Percentiles rank a stretch among this genome's conserved stretches.
These are phyloP conservation scores for Harpagus bidentatus DNA, from an alignment of 2,113 vertebrate species.

Conservation along the genomic window DNA sequence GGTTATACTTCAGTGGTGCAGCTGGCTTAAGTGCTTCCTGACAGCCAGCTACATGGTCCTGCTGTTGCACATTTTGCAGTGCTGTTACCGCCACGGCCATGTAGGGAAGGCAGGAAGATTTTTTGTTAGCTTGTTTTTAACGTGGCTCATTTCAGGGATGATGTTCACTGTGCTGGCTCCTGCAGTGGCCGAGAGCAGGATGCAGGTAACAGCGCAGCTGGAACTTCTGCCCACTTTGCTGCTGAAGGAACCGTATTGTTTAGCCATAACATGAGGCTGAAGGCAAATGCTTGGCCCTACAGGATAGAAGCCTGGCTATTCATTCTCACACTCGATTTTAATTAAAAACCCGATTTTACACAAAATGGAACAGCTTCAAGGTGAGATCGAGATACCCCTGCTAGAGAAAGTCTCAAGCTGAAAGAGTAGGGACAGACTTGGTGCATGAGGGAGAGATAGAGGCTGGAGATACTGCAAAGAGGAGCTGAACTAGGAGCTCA, in stretches of 20 bases:
- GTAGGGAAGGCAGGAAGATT: background rate
- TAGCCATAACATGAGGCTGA: background rate
- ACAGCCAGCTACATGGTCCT: accelerated
- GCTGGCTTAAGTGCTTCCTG: background rate
- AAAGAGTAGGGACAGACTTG: background rate
- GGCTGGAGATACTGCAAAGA: background rate
- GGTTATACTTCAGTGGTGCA: background rate
- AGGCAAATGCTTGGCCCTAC: background rate
- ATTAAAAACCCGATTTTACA: background rate
- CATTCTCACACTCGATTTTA: background rate
- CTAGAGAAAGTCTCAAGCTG: background rate
- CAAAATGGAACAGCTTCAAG: background rate
- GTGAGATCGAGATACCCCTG: background rate
- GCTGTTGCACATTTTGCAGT: background rate
- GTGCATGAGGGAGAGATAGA: background rate
- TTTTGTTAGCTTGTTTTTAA: background rate
- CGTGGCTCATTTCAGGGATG: accelerated
- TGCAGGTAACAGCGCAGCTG: accelerated
- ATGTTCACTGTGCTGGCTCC: accelerated
- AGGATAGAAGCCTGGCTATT: background rate
- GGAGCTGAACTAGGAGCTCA: background rate
- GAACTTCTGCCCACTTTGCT: background rate
- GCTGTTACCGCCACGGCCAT: background rate
- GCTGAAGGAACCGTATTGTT: background rate
- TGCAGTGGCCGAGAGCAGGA: accelerated